These are phyloP conservation scores for Sinodicranocentrus sp. DNA, from an alignment of 2,888 invertebrate genomes.

Conservation along the genomic window DNA sequence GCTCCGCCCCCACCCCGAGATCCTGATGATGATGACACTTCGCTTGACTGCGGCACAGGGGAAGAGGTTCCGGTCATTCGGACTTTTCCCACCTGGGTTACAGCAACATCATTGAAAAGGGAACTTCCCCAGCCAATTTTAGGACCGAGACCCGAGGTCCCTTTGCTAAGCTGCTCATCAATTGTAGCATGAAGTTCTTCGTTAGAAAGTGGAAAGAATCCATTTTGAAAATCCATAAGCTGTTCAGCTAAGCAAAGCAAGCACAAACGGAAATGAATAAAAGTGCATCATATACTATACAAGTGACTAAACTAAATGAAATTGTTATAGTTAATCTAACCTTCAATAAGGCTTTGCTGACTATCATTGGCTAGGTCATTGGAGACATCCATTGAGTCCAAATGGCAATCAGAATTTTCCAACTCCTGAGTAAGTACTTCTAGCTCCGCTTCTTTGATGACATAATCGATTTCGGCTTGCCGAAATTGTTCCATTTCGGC, in stretches of 20 bases:
- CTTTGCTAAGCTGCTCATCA: slow-evolving; percentile 18
- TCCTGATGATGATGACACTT: neutral
- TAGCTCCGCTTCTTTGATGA: too few relatives aligned
- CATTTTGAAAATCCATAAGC: neutral
- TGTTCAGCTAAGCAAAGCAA: neutral
- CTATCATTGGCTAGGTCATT: neutral
- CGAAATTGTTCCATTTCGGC: too few relatives aligned
- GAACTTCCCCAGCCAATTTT: slow-evolving; percentile 13
- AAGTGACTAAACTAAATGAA: neutral
- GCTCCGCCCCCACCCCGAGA: neutral
- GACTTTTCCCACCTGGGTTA: neutral
- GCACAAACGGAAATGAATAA: too few relatives aligned
- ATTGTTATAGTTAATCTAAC: neutral
- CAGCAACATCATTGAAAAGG: neutral
- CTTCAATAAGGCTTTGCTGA: neutral
- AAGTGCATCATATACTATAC: too few relatives aligned
- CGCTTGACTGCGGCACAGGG: neutral
- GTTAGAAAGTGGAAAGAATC: neutral
- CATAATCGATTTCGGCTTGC: too few relatives aligned
- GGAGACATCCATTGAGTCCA: neutral
- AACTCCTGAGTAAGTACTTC: too few relatives aligned
- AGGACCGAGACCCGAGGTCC: neutral
- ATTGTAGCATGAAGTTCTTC: slow-evolving; percentile 11
- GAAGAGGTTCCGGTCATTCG: too few relatives aligned
- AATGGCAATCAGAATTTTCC: neutral